Evolutionary conservation across 1,140 invertebrate genomes (phyloP), one percentile per base, ranked within the genome.

Genomic region (Helicorthomorpha holstii): DNA sequence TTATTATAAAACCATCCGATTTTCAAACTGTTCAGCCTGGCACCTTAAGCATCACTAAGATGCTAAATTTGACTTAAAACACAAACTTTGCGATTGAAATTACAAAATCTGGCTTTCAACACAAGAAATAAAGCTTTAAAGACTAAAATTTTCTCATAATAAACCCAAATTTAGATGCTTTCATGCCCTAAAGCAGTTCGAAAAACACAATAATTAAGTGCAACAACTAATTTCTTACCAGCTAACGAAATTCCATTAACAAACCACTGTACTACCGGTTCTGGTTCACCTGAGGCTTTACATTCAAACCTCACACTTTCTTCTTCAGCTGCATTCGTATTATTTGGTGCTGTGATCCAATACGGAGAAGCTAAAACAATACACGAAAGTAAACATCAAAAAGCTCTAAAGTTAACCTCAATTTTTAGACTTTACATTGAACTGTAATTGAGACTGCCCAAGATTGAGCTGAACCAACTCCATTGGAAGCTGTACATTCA

Each of bases 251-350:
- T 81, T 34, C 94, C 93, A 73, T 99, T 98, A 66, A 95, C 81
- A 50, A 93, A 94, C 95, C 95, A 98, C 59, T 87, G 80, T 48
- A 96, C 90, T 55, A 83, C 76, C 0, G 95, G 94, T 49, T 81
- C 75, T 0, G 95, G 95, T 1, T 80, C 77, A 53, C 92, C 94
- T 7, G 73, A 77, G 0, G 94, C 94, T 52, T 80, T 75, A 68
- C 95, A 98, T 44, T 75, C 71, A 61, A 98, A 91, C 56, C 79
- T 76, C 0, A 85, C 83, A 10, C 77, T 83, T 64, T 95, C 92
- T 47, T 85, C 90, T 71, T 96, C 91, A 16, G 92, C 87, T 2
- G 81, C 82, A 60, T 87, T 88, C 45, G 83, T 74, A 56, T 89
- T 79, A 63, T 89, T 79, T 1, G 92, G 93, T 63, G 93, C 85